Conservation (phyloP, 2,113 vertebrate genomes). For the human (Homo sapiens) region DNA sequence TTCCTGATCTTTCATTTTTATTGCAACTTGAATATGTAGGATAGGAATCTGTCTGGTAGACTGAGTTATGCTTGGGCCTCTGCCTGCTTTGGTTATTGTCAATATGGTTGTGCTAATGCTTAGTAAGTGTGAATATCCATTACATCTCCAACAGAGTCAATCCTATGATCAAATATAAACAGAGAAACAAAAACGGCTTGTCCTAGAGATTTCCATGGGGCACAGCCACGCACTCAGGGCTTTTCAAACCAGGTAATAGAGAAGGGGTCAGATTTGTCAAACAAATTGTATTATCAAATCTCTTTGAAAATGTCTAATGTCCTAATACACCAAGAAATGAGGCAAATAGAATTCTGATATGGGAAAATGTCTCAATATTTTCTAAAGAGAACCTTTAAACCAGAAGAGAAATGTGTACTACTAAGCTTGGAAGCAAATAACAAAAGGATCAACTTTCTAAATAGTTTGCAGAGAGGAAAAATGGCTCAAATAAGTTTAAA, state of each 20-base stretch:
- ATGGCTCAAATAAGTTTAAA: constrained; percentile 2
- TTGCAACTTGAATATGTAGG: neutral
- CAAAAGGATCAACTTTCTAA: constrained; percentile 19
- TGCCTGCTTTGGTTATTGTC: neutral
- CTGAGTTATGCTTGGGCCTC: neutral
- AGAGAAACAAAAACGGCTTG: neutral
- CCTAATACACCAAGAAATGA: neutral
- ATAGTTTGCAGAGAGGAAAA: neutral
- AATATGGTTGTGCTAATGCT: neutral
- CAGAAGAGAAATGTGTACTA: neutral
- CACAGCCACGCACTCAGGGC: neutral
- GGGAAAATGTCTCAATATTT: neutral
- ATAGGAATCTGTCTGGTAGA: neutral
- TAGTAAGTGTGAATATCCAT: constrained; percentile 8
- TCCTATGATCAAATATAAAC: constrained; percentile 30
- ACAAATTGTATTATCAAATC: neutral
- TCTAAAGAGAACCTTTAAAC: constrained; percentile 34
- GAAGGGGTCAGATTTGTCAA: neutral
- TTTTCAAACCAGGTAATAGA: constrained; percentile 23
- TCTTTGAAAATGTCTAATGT: constrained; percentile 32
- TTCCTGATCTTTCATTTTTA: constrained; percentile 36
- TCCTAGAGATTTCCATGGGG: neutral
- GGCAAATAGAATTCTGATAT: neutral
- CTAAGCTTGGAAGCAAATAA: constrained; percentile 1
- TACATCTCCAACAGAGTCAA: neutral